These are phyloP conservation scores for Platynereis dumerilii DNA, from an alignment of 2,888 invertebrate genomes.

Conservation along the genomic window DNA sequence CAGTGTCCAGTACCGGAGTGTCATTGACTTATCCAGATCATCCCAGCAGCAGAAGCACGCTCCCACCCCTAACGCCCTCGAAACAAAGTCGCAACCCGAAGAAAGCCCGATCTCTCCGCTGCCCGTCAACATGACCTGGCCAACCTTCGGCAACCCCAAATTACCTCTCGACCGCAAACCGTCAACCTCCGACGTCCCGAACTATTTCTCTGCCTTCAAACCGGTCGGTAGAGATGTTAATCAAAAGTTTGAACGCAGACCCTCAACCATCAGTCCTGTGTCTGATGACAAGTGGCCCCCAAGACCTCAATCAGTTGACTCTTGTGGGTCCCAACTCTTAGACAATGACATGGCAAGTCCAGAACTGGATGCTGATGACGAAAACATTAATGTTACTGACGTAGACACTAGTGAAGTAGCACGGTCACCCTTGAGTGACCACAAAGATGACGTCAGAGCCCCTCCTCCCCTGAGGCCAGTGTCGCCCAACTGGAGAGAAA, in stretches of 20 bases:
- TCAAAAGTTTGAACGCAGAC: not conserved
- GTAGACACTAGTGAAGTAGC: conserved; percentile 6
- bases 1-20: conserved; percentile 7
- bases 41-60: conserved; percentile 1
- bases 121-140: not conserved
- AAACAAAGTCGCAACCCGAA: conserved; percentile 1
- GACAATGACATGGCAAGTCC: conserved; percentile 4
- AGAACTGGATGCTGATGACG: conserved; percentile 13
- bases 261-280: not conserved
- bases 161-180: not conserved
- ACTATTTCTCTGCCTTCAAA: conserved; percentile 24
- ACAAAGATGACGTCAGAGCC: not conserved
- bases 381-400: conserved; percentile 25
- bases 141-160: not conserved
- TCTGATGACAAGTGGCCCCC: not conserved
- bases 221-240: conserved; percentile 10
- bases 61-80: conserved; percentile 5
- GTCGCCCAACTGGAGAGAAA: too few relatives aligned
- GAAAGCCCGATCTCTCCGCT: not conserved
- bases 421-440: not conserved
- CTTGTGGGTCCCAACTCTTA: conserved; percentile 5
- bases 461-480: too few relatives aligned
- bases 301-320: conserved; percentile 10
- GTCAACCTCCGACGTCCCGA: conserved; percentile 6
- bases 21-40: conserved; percentile 17